Conservation (phyloP, 1,140 invertebrate genomes). For the Carposina sasakii region DNA sequence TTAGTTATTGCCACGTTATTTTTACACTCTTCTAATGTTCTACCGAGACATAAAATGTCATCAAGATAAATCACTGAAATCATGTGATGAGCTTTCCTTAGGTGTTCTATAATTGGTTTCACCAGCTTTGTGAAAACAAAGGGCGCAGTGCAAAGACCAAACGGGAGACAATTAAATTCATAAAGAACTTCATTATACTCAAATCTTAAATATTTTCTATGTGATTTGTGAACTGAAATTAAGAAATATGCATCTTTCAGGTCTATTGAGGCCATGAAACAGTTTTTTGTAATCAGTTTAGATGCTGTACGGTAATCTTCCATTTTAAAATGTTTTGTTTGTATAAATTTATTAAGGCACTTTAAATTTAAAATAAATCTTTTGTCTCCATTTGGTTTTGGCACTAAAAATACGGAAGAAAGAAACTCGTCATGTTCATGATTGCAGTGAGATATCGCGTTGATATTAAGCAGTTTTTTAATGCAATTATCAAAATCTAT, state of each 20-base stretch:
- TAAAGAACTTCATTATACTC: constrained; percentile 23
- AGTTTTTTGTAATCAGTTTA: constrained; percentile 19
- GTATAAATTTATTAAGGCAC: constrained; percentile 32
- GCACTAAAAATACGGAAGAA: constrained; percentile 29
- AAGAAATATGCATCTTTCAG: constrained; percentile 36
- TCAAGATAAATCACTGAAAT: constrained; percentile 18
- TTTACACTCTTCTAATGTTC: background rate
- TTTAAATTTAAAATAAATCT: constrained; percentile 40
- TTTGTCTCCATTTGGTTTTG: constrained; percentile 30
- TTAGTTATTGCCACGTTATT: background rate
- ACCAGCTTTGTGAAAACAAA: constrained; percentile 11
- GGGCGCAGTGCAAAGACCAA: constrained; percentile 14
- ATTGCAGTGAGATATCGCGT: constrained; percentile 11
- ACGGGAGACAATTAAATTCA: constrained; percentile 28
- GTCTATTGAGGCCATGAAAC: constrained; percentile 31
- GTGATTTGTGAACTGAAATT: constrained; percentile 3
- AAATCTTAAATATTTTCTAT: constrained; percentile 29
- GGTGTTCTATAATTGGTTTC: constrained; percentile 9
- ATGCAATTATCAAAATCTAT: constrained; percentile 2
- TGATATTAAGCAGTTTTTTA: constrained; percentile 3
- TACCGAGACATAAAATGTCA: constrained; percentile 10
- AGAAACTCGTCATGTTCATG: constrained; percentile 24
- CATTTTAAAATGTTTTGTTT: constrained; percentile 27
- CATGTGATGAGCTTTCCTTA: constrained; percentile 5
- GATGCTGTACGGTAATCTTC: constrained; percentile 15